These are phyloP conservation scores for Geodia barretti DNA, from an alignment of 37 sponge, comb jelly and placozoan genomes.

Conservation along the genomic window DNA sequence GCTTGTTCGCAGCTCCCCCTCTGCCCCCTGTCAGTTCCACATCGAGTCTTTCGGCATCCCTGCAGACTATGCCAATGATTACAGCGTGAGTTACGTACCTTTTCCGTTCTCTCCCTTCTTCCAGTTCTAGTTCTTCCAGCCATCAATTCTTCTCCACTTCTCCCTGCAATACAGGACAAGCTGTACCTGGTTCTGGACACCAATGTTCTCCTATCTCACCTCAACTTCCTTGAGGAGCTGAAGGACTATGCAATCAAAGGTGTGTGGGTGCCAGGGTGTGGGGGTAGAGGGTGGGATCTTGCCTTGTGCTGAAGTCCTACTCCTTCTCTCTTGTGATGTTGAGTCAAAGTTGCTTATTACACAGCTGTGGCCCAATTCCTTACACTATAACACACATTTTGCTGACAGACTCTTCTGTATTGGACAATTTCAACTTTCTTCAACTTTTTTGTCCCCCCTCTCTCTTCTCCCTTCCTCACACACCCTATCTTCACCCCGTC, in stretches of 20 bases:
- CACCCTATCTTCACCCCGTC: background rate
- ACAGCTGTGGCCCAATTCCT: background rate
- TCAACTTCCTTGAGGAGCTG: slow-evolving; percentile 76
- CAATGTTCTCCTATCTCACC: slow-evolving; percentile 83
- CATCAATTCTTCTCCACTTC: background rate
- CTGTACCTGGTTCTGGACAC: slow-evolving; percentile 89
- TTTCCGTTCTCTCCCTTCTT: background rate
- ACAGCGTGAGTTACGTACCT: background rate
- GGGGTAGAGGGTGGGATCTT: background rate
- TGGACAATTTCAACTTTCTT: too few relatives aligned
- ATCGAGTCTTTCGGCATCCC: slow-evolving; percentile 8
- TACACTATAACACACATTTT: too few relatives aligned
- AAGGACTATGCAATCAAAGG: slow-evolving; percentile 75
- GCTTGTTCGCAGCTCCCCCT: background rate
- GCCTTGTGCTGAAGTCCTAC: background rate
- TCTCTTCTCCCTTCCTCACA: background rate
- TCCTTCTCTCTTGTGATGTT: too few relatives aligned
- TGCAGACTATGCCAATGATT: background rate
- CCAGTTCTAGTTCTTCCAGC: background rate
- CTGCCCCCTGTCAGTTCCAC: background rate
- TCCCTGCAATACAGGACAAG: slow-evolving; percentile 24
- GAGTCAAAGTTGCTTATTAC: background rate
- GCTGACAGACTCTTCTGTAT: too few relatives aligned
- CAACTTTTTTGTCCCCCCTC: background rate
- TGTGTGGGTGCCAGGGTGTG: too few relatives aligned